phyloP scores from a whole-genome alignment of 2,113 vertebrate genomes.

The Bujurquina vittata region DNA sequence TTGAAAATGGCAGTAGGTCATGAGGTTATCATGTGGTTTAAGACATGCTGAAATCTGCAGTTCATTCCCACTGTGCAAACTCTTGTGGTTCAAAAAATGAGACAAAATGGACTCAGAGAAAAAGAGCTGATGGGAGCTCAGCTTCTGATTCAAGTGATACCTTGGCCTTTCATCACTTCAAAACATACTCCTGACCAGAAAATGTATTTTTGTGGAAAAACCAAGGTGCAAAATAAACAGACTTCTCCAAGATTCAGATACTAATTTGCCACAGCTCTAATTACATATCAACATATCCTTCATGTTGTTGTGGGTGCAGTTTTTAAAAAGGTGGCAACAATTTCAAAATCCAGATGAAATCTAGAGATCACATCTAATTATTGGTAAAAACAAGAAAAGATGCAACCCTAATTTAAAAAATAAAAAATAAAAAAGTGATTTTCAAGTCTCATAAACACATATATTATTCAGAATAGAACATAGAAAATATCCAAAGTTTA shows the following conservation, averaged over 20 bases:
- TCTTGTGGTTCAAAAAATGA: neutral
- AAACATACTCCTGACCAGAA: neutral
- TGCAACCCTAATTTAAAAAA: neutral
- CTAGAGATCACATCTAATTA: neutral
- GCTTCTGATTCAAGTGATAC: neutral
- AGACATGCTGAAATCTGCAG: neutral
- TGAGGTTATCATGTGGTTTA: conserved; percentile 13
- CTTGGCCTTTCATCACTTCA: neutral
- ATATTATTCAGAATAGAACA: neutral
- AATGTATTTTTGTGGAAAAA: neutral
- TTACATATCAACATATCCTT: neutral
- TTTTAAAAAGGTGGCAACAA: neutral
- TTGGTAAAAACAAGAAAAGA: neutral
- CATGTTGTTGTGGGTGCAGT: neutral
- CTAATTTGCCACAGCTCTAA: neutral
- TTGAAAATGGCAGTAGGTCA: conserved; percentile 1
- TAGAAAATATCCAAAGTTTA: neutral
- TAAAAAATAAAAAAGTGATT: neutral
- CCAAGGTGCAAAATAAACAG: neutral
- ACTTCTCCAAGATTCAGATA: neutral
- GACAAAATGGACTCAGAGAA: conserved; percentile 14
- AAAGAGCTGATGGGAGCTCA: neutral
- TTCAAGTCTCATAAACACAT: neutral
- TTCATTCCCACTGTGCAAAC: neutral
- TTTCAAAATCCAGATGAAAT: neutral